Base-by-base conservation (phyloP, 2,888 invertebrate genomes). In the Leptopilina drosophilae region DNA sequence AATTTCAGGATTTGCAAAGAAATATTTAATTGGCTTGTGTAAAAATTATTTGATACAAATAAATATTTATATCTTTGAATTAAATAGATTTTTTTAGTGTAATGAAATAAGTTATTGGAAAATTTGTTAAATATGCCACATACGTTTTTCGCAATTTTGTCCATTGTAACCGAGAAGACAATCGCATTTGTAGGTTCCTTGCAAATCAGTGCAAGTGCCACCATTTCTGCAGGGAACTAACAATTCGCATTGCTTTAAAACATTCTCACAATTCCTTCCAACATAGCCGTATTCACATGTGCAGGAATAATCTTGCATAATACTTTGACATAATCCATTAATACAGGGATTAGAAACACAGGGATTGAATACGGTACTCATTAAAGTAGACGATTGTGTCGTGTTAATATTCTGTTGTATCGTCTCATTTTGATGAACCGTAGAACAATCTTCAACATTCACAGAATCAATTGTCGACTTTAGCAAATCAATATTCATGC, bases 81-180 rank as follows among this genome's bases (percentile, higher is more conserved):
- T 5, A 33, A 33, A 33, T 33, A 33, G 5, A 33, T 33, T 33
- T 33, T 33, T 33, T 33, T 5, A 33, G 33, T 33, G 33, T 33
- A 33, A 33, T 33, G 33, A 33, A 33, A 33, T 33, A 33, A 33
- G 4, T 33, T 33, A 33, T 33, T 33, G 33, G 33, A 33, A 33
- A 33, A 33, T 33, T 33, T 33, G 33, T 33, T 33, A 33, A 33
- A 33, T 33, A 5, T 33, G 33, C 77, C 62, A 92, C 94, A 93
- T 91, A 96, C 96, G 92, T 89, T 95, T 94, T 89, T 97, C 96
- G 89, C 98, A 98, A 87, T 95, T 94, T 67, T 93, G 93, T 59
- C 98, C 98, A 1, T 94, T 94, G 90, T 93, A 97, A 53, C 97
- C 96, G 2, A 97, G 92, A 0, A 94, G 94, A 89, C 98, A 98